Evolutionary conservation across 1,140 invertebrate genomes (phyloP), one percentile per base, ranked within the genome.

Genomic region (Bombus sylvicola): DNA sequence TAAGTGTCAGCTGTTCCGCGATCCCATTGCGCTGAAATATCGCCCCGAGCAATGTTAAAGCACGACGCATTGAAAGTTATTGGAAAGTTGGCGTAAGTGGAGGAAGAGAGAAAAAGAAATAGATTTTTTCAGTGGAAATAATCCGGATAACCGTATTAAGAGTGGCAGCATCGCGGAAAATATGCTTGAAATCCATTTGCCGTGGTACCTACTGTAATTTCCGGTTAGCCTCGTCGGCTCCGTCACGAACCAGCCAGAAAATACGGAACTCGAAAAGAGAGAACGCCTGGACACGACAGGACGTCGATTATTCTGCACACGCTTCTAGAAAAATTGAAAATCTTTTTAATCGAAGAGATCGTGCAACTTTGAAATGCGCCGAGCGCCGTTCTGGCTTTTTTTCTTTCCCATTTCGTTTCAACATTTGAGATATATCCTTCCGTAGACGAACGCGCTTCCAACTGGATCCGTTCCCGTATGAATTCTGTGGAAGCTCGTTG

Each of bases 291-390:
- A 89, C 88, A 80, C 76, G 88, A 76, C 88, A 89, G 85, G 43
- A 87, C 85, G 81, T 71, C 72, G 80, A 86, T 89, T 89, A 89
- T 89, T 89, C 88, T 28, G 80, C 66, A 78, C 88, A 83, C 88
- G 88, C n/a, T 74, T 34, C 25, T 34, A 15, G 31, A 89, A 87
- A 89, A 89, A 89, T 89, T 83, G 88, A 89, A 86, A 89, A 89
- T 89, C 88, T 83, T 82, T 66, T 89, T 89, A 89, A 89, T 87
- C 81, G 73, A 77, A 62, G 53, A 76, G 47, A 86, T 75, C 39
- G 53, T 34, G 47, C 37, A 86, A 28, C 28, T 83, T 75, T 34
- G 73, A 83, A 81, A 83, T 62, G 41, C 80, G 5, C n/a, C 37
- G 25, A 83, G 41, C 37, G 12, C 34, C 12, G 15, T 13, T 9